phyloP scores from a whole-genome alignment of 2,113 vertebrate genomes.

The Cyprinodon tularosa region DNA sequence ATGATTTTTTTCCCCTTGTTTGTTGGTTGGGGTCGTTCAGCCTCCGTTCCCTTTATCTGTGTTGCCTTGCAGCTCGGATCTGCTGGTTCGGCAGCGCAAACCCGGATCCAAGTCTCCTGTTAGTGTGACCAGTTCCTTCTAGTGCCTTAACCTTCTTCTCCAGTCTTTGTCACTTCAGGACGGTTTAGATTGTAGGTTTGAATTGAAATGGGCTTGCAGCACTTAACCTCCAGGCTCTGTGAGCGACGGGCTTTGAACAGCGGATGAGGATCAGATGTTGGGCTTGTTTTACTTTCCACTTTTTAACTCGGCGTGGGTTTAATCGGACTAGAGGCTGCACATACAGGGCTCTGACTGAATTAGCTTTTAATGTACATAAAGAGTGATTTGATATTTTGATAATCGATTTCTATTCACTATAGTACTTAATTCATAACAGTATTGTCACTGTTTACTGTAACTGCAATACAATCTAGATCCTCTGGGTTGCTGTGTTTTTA shows the following conservation, averaged over 20 bases:
- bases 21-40: background rate
- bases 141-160: constrained; percentile 94
- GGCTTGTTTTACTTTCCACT: constrained; percentile 44
- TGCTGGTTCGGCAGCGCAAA: constrained; percentile 86
- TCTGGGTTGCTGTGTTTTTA: constrained; percentile 83
- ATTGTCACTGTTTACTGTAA: constrained; percentile 92
- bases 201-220: constrained; percentile 90
- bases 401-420: constrained; percentile 89
- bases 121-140: constrained; percentile 72
- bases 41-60: constrained; percentile 82
- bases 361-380: constrained; percentile 87
- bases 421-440: constrained; percentile 84
- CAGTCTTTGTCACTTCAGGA: constrained; percentile 89
- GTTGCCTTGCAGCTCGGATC: constrained; percentile 93
- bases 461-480: constrained; percentile 92
- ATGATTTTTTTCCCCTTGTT: constrained; percentile 8
- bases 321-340: constrained; percentile 81
- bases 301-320: constrained; percentile 72
- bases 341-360: constrained; percentile 85
- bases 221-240: constrained; percentile 90
- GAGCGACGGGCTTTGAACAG: constrained; percentile 33
- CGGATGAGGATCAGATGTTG: constrained; percentile 33
- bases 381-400: constrained; percentile 90
- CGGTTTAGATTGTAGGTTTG: constrained; percentile 60
- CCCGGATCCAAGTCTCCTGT: constrained; percentile 82